Percentiles rank a stretch among this genome's conserved stretches.
Evolutionary conservation across 2,113 vertebrate genomes (phyloP).

Genomic region (Kryptolebias marmoratus): DNA sequence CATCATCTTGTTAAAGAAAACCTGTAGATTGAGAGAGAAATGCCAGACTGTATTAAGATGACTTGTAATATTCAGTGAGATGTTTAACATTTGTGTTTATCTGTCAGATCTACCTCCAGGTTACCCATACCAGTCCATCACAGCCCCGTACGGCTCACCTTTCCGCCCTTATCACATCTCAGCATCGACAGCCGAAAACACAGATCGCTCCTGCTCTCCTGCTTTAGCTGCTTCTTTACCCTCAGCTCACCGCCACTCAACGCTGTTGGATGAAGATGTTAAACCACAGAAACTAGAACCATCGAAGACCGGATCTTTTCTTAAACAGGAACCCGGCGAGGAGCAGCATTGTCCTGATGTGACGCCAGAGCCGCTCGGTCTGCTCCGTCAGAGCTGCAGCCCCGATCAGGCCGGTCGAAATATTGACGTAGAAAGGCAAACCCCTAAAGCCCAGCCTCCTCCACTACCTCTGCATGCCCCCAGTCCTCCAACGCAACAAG

Average conservation of each 20-base stretch:
- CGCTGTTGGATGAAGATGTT: constrained; percentile 80
- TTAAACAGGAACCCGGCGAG: constrained; percentile 46
- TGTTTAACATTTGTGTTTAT: constrained; percentile 10
- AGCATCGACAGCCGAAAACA: constrained; percentile 78
- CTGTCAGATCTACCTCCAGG: constrained; percentile 86
- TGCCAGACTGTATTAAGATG: too few relatives aligned
- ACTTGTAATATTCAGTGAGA: not conserved
- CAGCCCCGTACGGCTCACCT: constrained; percentile 86
- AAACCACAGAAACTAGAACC: constrained; percentile 81
- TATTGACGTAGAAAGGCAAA: constrained; percentile 16
- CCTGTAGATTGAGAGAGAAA: too few relatives aligned
- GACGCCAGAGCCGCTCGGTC: constrained; percentile 27
- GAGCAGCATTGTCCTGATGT: constrained; percentile 29
- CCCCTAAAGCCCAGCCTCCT: constrained; percentile 22
- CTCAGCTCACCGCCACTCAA: constrained; percentile 63
- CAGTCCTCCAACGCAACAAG: constrained; percentile 28
- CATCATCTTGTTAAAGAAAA: constrained; percentile 3
- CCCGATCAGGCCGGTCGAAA: constrained; percentile 12
- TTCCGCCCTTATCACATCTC: constrained; percentile 89
- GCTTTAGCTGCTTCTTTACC: constrained; percentile 80
- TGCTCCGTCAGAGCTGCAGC: constrained; percentile 45
- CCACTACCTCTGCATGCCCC: constrained; percentile 24
- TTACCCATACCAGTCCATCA: constrained; percentile 90
- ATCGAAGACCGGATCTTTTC: constrained; percentile 44
- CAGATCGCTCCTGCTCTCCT: constrained; percentile 79